A percentile compares a stretch with the other conserved stretches of the same genome.
phyloP scores from a whole-genome alignment of 2,113 vertebrate species.

The Eudyptes chrysolophus region DNA sequence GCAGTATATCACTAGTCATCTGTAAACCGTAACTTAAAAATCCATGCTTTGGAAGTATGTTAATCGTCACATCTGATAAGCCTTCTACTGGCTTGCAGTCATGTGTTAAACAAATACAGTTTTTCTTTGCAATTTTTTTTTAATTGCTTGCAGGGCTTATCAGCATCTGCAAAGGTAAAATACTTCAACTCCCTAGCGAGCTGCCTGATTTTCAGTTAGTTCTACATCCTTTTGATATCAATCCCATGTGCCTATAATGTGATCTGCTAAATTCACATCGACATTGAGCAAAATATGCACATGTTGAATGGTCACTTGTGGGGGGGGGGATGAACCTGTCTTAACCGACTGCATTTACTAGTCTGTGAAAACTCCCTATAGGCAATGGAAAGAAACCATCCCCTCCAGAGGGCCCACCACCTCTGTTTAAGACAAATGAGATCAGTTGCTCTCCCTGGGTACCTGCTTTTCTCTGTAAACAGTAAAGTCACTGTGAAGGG shows the following conservation, averaged over 20 bases:
- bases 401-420: background rate
- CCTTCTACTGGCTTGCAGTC: background rate
- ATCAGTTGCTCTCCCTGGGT: background rate
- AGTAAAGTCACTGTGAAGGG: background rate
- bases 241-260: background rate
- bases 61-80: background rate
- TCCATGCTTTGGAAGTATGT: background rate
- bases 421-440: background rate
- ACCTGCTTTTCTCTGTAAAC: background rate
- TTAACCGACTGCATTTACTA: background rate
- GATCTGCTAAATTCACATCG: background rate
- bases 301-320: background rate
- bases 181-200: background rate
- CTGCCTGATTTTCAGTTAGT: background rate
- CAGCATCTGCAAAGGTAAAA: constrained; percentile 25
- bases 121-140: constrained; percentile 9
- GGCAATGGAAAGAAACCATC: background rate
- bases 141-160: constrained; percentile 2
- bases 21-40: background rate
- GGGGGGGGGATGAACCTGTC: background rate
- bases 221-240: background rate
- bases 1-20: background rate
- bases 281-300: background rate
- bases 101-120: background rate
- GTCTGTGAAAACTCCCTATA: background rate